Conservation (phyloP, 1,140 invertebrate genomes). For the Linepithema humile region DNA sequence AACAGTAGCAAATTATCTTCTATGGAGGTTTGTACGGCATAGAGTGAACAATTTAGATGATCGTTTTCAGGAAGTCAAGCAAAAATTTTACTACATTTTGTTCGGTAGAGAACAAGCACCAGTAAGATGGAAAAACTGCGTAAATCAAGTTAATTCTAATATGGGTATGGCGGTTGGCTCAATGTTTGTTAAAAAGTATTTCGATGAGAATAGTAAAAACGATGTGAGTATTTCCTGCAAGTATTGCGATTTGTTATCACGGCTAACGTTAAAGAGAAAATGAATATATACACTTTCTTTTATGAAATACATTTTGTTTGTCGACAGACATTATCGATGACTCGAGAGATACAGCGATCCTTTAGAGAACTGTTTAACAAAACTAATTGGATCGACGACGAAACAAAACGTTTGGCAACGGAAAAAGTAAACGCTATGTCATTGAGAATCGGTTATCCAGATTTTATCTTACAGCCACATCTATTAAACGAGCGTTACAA, state of each 20-base stretch:
- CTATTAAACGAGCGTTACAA: slow-evolving; percentile 90
- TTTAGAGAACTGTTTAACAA: slow-evolving; percentile 89
- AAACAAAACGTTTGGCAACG: slow-evolving; percentile 91
- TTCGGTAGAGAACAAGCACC: slow-evolving; percentile 91
- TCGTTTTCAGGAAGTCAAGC: slow-evolving; percentile 87
- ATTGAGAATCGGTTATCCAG: slow-evolving; percentile 95
- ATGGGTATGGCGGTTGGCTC: slow-evolving; percentile 93
- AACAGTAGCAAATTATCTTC: slow-evolving; percentile 90
- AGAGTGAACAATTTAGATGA: slow-evolving; percentile 94
- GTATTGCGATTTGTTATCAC: not conserved
- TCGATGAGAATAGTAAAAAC: slow-evolving; percentile 92
- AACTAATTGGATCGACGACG: slow-evolving; percentile 93
- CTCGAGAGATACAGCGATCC: slow-evolving; percentile 91
- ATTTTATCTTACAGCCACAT: slow-evolving; percentile 91
- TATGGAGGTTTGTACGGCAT: slow-evolving; percentile 95
- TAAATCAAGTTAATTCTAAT: slow-evolving; percentile 92
- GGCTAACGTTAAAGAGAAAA: not conserved
- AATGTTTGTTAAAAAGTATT: slow-evolving; percentile 94
- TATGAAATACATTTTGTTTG: not conserved
- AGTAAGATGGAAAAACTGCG: slow-evolving; percentile 93
- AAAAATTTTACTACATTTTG: slow-evolving; percentile 89
- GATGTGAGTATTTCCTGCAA: slow-evolving; percentile 84
- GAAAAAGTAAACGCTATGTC: slow-evolving; percentile 93
- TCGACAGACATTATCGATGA: slow-evolving; percentile 92
- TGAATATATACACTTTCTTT: not conserved